Evolutionary conservation across 2,888 invertebrate species (phyloP).

Genomic region (Cistogaster globosa): DNA sequence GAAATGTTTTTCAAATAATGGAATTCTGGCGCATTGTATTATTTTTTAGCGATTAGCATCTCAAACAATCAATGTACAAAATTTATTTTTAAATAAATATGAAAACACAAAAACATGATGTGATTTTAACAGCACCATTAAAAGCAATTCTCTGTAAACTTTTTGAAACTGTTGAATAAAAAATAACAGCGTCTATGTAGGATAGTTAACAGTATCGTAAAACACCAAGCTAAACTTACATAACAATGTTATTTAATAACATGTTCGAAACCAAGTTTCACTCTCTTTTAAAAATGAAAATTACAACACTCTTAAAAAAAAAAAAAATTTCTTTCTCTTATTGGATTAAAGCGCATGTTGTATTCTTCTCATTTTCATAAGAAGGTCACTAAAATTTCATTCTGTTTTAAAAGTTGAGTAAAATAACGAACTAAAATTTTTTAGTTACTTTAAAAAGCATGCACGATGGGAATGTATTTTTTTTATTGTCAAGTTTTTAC

Average conservation of each 20-base stretch:
- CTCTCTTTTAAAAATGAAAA: not conserved
- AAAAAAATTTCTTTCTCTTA: constrained; percentile 27
- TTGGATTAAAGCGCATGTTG: constrained; percentile 44
- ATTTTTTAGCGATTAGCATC: no score
- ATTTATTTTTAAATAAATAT: no score
- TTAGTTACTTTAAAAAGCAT: constrained; percentile 8
- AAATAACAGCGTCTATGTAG: not conserved
- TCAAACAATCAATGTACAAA: no score
- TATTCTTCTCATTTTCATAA: not conserved
- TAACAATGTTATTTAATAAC: not conserved
- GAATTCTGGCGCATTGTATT: no score
- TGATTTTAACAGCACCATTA: no score
- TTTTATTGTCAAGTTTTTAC: not conserved
- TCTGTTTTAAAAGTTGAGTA: constrained; percentile 35
- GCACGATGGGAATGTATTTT: constrained; percentile 37
- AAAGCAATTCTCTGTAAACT: no score
- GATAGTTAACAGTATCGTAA: constrained; percentile 47
- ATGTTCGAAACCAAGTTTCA: constrained; percentile 58
- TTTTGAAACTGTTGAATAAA: constrained; percentile 11
- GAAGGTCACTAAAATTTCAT: constrained; percentile 51
- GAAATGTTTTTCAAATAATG: no score
- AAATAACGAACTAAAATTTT: constrained; percentile 25
- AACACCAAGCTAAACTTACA: not conserved
- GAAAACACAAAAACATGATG: no score
- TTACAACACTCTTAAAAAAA: not conserved